A percentile compares a stretch with the other conserved stretches of the same genome.
Conservation (phyloP, 2,113 vertebrate species). For the Neodon shergylaensis region DNA sequence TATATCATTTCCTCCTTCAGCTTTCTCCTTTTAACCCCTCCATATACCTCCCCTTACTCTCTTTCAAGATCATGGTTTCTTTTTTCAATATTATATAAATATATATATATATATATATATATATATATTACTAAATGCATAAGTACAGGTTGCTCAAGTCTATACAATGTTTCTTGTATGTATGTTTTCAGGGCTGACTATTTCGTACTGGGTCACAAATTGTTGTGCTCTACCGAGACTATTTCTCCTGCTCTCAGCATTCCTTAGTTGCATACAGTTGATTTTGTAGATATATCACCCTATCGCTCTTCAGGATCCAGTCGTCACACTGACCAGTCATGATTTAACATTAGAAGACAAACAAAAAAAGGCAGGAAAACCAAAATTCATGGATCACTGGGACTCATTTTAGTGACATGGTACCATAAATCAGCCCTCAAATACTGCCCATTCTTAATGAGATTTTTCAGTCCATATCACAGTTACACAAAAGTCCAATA, state of each 20-base stretch:
- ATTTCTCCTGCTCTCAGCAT: background rate
- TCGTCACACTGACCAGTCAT: too few relatives aligned
- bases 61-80: background rate
- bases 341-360: background rate
- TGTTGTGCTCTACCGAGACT: background rate
- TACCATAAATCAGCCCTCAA: background rate
- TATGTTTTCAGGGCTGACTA: background rate
- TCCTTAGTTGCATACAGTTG: background rate
- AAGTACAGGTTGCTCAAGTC: background rate
- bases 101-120: too few relatives aligned
- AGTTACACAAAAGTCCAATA: background rate
- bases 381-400: background rate
- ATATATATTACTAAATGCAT: background rate
- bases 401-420: background rate
- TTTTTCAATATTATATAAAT: background rate
- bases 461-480: background rate
- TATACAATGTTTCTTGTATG: background rate
- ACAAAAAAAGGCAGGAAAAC: background rate
- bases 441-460: background rate
- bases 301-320: too few relatives aligned
- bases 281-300: background rate
- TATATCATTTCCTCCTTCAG: background rate
- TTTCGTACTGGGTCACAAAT: background rate
- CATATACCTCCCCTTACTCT: background rate
- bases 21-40: background rate